Evolutionary conservation across 2,113 vertebrate species (phyloP).

Genomic region (Erythrocercus mccallii): DNA sequence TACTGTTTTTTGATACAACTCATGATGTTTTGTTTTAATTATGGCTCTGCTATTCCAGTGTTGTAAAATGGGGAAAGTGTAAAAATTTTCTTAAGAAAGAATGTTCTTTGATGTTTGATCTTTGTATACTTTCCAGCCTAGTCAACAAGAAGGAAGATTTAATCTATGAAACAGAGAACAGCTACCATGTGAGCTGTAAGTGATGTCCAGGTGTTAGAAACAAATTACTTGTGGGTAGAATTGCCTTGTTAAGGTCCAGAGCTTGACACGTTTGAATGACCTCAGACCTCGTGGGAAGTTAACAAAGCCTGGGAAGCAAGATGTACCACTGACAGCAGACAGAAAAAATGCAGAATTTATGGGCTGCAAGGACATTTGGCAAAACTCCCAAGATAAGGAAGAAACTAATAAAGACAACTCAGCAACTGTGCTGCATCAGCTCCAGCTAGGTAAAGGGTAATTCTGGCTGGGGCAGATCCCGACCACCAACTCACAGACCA

Average conservation of each 20-base stretch:
- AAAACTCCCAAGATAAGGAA: neutral
- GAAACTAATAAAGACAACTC: neutral
- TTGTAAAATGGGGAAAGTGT: neutral
- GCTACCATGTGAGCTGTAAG: neutral
- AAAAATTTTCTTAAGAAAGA: neutral
- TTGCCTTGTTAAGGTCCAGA: neutral
- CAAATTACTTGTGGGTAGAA: neutral
- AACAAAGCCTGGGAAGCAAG: neutral
- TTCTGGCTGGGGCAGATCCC: neutral
- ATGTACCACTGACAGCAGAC: neutral
- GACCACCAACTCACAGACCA: neutral
- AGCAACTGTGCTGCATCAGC: neutral
- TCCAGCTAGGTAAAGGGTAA: neutral
- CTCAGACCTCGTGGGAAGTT: neutral
- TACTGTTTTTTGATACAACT: neutral
- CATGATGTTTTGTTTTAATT: neutral
- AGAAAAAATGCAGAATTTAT: neutral
- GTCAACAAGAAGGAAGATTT: neutral
- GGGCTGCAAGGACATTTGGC: neutral
- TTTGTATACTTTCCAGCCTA: neutral
- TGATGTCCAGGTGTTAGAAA: neutral
- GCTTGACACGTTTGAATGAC: neutral
- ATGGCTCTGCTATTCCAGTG: neutral
- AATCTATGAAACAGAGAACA: neutral
- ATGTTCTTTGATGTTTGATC: neutral